phyloP scores from a whole-genome alignment of 1,140 invertebrate species.

The Drosophila guanche region DNA sequence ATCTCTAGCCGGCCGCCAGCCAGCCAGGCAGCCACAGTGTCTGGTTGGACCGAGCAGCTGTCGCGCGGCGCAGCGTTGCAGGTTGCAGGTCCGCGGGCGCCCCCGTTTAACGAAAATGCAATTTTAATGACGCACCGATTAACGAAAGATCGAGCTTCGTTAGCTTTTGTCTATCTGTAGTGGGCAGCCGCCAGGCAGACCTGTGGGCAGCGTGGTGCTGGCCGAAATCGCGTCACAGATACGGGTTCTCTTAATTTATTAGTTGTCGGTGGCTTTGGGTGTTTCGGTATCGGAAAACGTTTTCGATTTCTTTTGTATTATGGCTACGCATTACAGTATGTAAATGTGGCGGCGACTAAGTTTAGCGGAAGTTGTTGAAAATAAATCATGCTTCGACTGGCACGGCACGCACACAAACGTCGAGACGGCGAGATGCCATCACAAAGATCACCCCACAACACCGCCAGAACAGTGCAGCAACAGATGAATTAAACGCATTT shows the following conservation, averaged over 20 bases:
- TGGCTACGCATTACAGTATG: constrained; percentile 46
- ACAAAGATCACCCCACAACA: constrained; percentile 23
- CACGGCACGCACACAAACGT: constrained; percentile 36
- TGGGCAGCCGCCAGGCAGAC: constrained; percentile 21
- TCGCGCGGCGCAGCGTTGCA: constrained; percentile 6
- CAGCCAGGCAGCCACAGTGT: constrained; percentile 63
- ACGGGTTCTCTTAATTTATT: constrained; percentile 48
- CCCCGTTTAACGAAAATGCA: constrained; percentile 71
- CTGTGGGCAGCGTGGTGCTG: constrained; percentile 60
- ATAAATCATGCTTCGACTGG: constrained; percentile 69
- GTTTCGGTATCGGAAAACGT: background rate
- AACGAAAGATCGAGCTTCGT: constrained; percentile 48
- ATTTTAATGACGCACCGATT: constrained; percentile 76
- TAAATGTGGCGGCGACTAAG: constrained; percentile 32
- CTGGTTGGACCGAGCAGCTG: constrained; percentile 55
- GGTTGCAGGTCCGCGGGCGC: constrained; percentile 46
- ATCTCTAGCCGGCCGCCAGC: constrained; percentile 4
- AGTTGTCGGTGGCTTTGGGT: constrained; percentile 18
- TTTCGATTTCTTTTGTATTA: constrained; percentile 56
- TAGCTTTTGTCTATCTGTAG: constrained; percentile 55
- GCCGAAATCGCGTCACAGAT: constrained; percentile 31
- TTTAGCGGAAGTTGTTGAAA: constrained; percentile 66
- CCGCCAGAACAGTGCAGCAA: constrained; percentile 28
- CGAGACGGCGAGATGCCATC: constrained; percentile 47
- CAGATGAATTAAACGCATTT: constrained; percentile 67